phyloP scores from a whole-genome alignment of 2,888 invertebrate species.

The Augochlorella aurata region DNA sequence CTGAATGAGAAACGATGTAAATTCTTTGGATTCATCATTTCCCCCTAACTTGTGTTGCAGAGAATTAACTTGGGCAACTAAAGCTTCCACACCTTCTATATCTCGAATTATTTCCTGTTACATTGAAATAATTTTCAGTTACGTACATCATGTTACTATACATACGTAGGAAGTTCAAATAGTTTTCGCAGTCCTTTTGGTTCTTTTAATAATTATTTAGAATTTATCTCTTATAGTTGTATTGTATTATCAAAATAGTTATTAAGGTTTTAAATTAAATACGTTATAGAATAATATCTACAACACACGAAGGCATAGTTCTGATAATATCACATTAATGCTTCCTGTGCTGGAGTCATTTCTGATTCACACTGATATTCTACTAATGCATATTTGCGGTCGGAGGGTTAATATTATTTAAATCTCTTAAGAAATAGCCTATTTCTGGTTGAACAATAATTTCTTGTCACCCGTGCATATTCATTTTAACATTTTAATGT shows the following conservation, averaged over 20 bases:
- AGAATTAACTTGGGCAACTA: constrained; percentile 84
- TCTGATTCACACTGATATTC: too few species aligned
- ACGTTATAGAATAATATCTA: not conserved
- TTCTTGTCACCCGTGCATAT: not conserved
- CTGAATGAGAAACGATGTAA: constrained; percentile 82
- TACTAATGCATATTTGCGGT: too few species aligned
- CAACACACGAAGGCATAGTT: too few species aligned
- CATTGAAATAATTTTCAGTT: constrained; percentile 8
- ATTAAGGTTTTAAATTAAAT: not conserved
- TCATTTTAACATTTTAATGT: not conserved
- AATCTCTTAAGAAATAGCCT: not conserved
- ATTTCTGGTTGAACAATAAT: not conserved
- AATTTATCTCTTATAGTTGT: not conserved
- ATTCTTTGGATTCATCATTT: constrained; percentile 79
- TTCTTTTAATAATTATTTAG: not conserved
- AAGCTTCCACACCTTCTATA: constrained; percentile 83
- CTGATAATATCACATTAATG: too few species aligned
- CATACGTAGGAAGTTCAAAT: not conserved
- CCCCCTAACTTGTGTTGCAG: constrained; percentile 83
- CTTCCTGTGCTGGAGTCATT: too few species aligned
- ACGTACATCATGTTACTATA: not conserved
- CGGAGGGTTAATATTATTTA: not conserved
- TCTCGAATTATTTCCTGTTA: constrained; percentile 76
- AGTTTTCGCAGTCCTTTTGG: not conserved
- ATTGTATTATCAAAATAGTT: not conserved